A percentile compares a stretch with the other conserved stretches of the same genome.
Evolutionary conservation across 2,113 vertebrate species (phyloP).

Genomic region (Zosterops hypoxanthus): DNA sequence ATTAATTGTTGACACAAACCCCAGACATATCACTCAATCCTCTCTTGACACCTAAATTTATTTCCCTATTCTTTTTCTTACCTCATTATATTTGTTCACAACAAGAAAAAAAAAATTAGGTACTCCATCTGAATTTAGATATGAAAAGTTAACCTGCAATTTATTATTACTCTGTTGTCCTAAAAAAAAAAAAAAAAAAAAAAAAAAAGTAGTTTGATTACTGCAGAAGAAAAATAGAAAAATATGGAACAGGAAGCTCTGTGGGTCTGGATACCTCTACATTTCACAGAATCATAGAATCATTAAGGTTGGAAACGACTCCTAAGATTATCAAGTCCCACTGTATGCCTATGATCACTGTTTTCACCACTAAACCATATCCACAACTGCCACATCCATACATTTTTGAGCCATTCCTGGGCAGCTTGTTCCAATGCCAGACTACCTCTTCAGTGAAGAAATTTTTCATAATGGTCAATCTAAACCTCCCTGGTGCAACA

Average conservation of each 20-base stretch:
- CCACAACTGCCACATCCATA: background rate
- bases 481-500: background rate
- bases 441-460: background rate
- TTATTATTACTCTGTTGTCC: background rate
- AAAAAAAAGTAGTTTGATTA: background rate
- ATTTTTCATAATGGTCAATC: background rate
- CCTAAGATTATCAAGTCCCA: background rate
- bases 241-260: background rate
- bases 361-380: background rate
- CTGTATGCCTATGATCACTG: background rate
- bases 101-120: background rate
- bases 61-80: slow-evolving; percentile 14
- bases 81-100: background rate
- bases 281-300: background rate
- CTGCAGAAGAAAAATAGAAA: background rate
- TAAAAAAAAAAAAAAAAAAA: background rate
- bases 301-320: background rate
- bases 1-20: slow-evolving; percentile 47
- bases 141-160: background rate
- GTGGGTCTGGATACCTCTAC: background rate
- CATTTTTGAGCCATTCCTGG: accelerated
- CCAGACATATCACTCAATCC: background rate
- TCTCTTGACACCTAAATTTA: background rate
- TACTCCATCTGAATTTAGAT: background rate
- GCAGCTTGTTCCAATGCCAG: background rate